A percentile compares a stretch with the other conserved stretches of the same genome.
These are phyloP conservation scores for Mamestra configurata DNA, from an alignment of 1,140 invertebrate genomes.

Conservation along the genomic window DNA sequence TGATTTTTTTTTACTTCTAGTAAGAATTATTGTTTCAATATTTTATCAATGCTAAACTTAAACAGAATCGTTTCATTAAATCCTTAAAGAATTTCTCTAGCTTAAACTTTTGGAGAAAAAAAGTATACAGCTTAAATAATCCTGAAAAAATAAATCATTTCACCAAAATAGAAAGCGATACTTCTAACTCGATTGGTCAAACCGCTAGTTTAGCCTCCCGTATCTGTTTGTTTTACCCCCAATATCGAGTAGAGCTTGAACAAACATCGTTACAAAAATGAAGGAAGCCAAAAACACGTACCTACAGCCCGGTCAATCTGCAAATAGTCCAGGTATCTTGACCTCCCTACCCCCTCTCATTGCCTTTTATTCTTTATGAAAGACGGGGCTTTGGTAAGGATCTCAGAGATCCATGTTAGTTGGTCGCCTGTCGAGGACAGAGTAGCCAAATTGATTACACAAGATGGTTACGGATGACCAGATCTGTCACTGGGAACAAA, in stretches of 20 bases:
- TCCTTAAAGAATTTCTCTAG: too few relatives aligned
- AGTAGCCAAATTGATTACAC: constrained; percentile 61
- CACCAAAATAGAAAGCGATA: not conserved
- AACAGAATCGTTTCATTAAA: not conserved
- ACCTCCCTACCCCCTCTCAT: not conserved
- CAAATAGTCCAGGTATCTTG: constrained; percentile 26
- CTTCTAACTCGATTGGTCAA: constrained; percentile 35
- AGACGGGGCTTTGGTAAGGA: not conserved
- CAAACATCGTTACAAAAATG: constrained; percentile 53
- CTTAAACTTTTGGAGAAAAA: not conserved
- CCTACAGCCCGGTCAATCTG: constrained; percentile 47
- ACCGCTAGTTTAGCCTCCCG: constrained; percentile 31
- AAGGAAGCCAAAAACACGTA: constrained; percentile 46
- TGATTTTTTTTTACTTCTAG: too few relatives aligned
- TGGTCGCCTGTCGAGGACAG: constrained; percentile 42
- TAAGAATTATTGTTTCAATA: too few relatives aligned
- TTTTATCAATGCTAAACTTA: too few relatives aligned
- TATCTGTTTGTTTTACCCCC: constrained; percentile 40
- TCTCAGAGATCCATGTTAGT: constrained; percentile 30
- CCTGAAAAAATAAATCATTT: not conserved
- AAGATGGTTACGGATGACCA: constrained; percentile 58
- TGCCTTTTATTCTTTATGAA: not conserved
- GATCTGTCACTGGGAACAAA: constrained; percentile 61
- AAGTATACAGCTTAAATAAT: not conserved
- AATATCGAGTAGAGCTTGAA: constrained; percentile 37